Conservation (phyloP, 2,888 invertebrate species). For the Pegoplata infirma region DNA sequence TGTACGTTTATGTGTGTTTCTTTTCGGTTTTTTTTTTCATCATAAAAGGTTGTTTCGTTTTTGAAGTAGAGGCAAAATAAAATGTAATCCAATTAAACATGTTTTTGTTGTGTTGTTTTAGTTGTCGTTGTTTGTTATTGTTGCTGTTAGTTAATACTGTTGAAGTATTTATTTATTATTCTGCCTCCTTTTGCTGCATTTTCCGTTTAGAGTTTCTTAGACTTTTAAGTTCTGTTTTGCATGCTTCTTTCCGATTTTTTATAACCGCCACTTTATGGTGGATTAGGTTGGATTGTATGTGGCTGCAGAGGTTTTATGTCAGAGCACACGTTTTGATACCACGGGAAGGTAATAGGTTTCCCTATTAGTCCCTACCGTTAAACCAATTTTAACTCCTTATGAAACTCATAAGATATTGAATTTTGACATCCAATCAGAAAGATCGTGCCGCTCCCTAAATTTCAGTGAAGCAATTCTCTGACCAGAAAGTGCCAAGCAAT, state of each 20-base stretch:
- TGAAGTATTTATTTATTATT: background rate
- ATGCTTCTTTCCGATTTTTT: background rate
- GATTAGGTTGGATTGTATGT: no score
- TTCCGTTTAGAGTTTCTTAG: background rate
- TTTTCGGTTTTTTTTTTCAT: slow-evolving; percentile 27
- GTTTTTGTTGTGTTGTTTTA: slow-evolving; percentile 20
- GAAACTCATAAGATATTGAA: no score
- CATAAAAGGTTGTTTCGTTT: slow-evolving; percentile 36
- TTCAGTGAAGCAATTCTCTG: no score
- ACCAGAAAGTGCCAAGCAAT: no score
- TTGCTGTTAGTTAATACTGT: background rate
- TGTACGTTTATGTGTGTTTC: no score
- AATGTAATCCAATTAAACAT: slow-evolving; percentile 47
- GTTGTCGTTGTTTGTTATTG: background rate
- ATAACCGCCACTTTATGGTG: background rate
- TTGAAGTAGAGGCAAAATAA: slow-evolving; percentile 31
- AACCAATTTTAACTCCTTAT: no score
- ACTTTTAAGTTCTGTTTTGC: background rate
- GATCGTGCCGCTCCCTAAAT: no score
- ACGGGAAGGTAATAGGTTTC: no score
- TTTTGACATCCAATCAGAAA: no score
- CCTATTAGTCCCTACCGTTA: no score
- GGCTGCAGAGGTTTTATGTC: no score
- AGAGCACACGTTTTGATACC: no score
- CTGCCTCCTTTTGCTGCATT: background rate